These are phyloP conservation scores for Megalopta genalis DNA, from an alignment of 1,140 invertebrate species.

Conservation along the genomic window DNA sequence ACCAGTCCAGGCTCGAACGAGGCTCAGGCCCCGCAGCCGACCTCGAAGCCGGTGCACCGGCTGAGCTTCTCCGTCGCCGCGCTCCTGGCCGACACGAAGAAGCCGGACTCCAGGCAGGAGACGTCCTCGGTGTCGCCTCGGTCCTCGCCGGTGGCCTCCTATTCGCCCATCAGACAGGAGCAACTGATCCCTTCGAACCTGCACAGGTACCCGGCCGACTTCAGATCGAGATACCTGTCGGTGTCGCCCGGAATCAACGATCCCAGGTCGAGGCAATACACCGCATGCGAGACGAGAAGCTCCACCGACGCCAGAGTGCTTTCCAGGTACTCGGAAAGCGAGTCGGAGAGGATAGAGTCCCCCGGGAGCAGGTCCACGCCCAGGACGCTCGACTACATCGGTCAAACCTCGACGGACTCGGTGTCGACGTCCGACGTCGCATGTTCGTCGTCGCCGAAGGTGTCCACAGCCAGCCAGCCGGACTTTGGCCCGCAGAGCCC, in stretches of 20 bases:
- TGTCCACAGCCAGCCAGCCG: slow-evolving; percentile 7
- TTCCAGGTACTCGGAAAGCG: slow-evolving; percentile 37
- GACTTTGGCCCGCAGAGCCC: slow-evolving; percentile 64
- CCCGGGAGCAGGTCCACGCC: slow-evolving; percentile 10
- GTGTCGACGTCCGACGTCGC: slow-evolving; percentile 24
- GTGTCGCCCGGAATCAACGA: slow-evolving; percentile 35
- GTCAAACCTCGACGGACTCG: slow-evolving; percentile 33
- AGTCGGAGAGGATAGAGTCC: slow-evolving; percentile 35
- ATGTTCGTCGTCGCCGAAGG: slow-evolving; percentile 42
- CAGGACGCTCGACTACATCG: slow-evolving; percentile 33
- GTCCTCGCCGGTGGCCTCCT: slow-evolving; percentile 54
- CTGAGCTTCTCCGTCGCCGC: slow-evolving; percentile 81
- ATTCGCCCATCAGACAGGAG: slow-evolving; percentile 56
- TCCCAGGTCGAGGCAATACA: background rate
- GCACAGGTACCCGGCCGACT: slow-evolving; percentile 54
- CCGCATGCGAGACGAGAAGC: slow-evolving; percentile 26
- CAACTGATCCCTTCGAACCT: slow-evolving; percentile 21
- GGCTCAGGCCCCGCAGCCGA: slow-evolving; percentile 64
- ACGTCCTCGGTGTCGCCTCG: slow-evolving; percentile 49
- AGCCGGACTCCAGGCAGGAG: slow-evolving; percentile 32
- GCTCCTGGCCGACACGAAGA: slow-evolving; percentile 76
- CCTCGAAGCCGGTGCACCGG: slow-evolving; percentile 66
- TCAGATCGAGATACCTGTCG: slow-evolving; percentile 43
- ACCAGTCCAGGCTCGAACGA: slow-evolving; percentile 70
- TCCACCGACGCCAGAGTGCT: slow-evolving; percentile 30